phyloP scores from a whole-genome alignment of 2,888 invertebrate genomes.

The Thumatha senex region DNA sequence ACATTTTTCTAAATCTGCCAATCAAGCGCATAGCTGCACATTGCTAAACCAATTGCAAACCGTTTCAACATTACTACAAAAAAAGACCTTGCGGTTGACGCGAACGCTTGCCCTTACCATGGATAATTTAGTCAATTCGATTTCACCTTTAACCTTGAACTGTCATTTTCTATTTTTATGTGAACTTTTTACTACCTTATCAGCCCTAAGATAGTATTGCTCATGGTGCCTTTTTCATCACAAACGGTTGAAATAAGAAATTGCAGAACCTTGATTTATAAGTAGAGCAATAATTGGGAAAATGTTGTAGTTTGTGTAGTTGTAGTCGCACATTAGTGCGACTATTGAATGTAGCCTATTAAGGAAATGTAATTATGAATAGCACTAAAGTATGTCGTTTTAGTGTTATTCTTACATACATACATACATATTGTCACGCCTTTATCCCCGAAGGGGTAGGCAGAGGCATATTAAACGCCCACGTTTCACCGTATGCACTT shows the following conservation, averaged over 20 bases:
- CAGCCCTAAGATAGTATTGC: constrained; percentile 27
- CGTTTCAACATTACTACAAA: constrained; percentile 65
- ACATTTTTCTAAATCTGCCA: constrained; percentile 4
- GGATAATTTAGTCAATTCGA: constrained; percentile 59
- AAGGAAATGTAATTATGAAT: too few relatives aligned
- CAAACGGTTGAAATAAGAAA: constrained; percentile 11
- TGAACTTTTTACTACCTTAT: constrained; percentile 45
- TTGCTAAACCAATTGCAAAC: constrained; percentile 43
- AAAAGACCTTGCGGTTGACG: constrained; percentile 67
- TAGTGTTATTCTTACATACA: too few relatives aligned
- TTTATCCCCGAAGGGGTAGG: too few relatives aligned
- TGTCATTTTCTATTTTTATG: constrained; percentile 32
- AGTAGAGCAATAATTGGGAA: background rate
- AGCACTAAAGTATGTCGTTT: too few relatives aligned
- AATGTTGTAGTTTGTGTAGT: constrained; percentile 15
- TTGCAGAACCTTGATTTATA: constrained; percentile 17
- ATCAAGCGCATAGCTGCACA: constrained; percentile 42
- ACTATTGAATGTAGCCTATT: constrained; percentile 6
- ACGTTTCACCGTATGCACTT: too few relatives aligned
- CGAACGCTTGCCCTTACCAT: constrained; percentile 63
- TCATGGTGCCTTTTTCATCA: constrained; percentile 8
- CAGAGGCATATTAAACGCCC: too few relatives aligned
- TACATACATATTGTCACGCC: too few relatives aligned
- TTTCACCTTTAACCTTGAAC: constrained; percentile 68
- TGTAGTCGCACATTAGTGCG: constrained; percentile 15